Percentiles rank a stretch among this genome's conserved stretches.
Conservation (phyloP, 2,113 vertebrate species). For the Struthio camelus region DNA sequence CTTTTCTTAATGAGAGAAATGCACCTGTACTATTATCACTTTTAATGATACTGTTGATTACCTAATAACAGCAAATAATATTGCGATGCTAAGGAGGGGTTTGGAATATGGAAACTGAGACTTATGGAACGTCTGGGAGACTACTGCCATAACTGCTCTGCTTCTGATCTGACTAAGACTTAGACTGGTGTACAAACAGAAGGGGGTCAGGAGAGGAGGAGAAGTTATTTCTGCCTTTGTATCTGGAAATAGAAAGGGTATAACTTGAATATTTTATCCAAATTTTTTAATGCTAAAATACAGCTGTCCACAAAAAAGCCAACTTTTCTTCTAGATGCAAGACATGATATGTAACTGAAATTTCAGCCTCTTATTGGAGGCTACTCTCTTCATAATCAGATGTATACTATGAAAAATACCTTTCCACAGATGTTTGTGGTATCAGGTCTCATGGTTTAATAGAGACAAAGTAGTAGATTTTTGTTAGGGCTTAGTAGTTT, state of each 20-base stretch:
- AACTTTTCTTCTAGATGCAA: background rate
- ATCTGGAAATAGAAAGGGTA: background rate
- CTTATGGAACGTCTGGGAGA: background rate
- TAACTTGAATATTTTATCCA: background rate
- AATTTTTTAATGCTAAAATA: background rate
- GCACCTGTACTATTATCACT: background rate
- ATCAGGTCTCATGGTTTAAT: background rate
- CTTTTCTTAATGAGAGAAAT: background rate
- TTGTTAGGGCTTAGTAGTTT: background rate
- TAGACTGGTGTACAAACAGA: background rate
- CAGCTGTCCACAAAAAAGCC: background rate
- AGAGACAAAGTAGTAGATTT: background rate
- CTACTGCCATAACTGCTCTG: background rate
- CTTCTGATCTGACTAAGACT: background rate
- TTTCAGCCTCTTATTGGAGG: too few species aligned
- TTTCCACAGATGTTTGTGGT: background rate
- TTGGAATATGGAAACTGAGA: background rate
- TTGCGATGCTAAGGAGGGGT: background rate
- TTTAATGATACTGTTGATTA: background rate
- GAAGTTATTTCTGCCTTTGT: background rate
- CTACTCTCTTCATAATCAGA: background rate
- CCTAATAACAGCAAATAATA: background rate
- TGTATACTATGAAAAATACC: background rate
- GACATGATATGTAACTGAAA: accelerated
- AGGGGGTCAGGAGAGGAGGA: background rate